Conservation (phyloP, 2,888 invertebrate genomes). For the Ischnura elegans region DNA sequence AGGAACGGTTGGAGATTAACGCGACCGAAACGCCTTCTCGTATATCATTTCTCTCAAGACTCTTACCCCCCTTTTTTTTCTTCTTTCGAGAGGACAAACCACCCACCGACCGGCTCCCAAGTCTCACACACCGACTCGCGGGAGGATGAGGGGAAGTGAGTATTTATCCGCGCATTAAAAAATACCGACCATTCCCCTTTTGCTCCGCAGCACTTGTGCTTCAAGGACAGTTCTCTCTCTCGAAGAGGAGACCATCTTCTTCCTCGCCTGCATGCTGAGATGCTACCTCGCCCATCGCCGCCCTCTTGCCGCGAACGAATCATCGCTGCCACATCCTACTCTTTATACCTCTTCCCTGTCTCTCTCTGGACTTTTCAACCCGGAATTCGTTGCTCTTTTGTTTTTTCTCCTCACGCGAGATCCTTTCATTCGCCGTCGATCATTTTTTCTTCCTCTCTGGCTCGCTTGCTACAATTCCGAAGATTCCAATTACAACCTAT, state of each 20-base stretch:
- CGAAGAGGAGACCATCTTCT: background rate
- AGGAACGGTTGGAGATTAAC: slow-evolving; percentile 10
- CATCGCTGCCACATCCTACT: too few relatives aligned
- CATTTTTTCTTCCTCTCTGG: too few relatives aligned
- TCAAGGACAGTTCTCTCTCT: background rate
- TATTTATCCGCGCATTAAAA: slow-evolving; percentile 22
- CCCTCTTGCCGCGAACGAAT: background rate
- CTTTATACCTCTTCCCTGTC: background rate
- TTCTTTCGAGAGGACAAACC: background rate
- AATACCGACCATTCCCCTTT: background rate
- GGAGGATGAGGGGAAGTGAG: too few relatives aligned
- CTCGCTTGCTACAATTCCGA: too few relatives aligned
- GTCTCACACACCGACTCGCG: background rate
- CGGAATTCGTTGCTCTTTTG: background rate
- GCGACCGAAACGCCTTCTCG: slow-evolving; percentile 5
- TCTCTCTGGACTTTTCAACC: background rate
- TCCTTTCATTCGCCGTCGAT: background rate
- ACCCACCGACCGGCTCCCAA: background rate
- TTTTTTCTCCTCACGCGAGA: background rate
- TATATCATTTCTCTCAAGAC: slow-evolving; percentile 17
- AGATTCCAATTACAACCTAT: too few relatives aligned
- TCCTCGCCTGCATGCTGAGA: too few relatives aligned
- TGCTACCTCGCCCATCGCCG: background rate
- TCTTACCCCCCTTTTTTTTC: background rate
- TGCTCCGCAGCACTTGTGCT: background rate